Base-by-base conservation (phyloP, 2,888 invertebrate species). In the Cephalotes varians region DNA sequence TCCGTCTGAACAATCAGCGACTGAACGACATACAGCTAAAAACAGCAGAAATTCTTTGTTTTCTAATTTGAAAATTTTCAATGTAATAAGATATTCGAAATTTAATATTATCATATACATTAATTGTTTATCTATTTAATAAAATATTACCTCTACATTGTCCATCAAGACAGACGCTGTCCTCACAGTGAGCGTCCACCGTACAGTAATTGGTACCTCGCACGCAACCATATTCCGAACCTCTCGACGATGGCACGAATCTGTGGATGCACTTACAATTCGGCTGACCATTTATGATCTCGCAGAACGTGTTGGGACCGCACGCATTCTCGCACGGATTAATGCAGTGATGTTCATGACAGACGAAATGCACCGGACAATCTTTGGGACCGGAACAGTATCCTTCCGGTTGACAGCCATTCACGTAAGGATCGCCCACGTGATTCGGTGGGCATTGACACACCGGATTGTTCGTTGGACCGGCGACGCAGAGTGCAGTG, bases 261-360 rank as follows among this genome's bases (percentile, higher is more conserved):
- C 96, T 97, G 34, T 96, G 95, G 1, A 97, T 96, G 90, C 98
- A 98, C 67, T 96, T 95, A 93, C 98, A 98, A n/a, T 97, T 95
- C 0, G 98, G 96, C 93, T 97, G 96, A 89, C 97, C 96, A 85
- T 97, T 96, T 54, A 97, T 95, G n/a, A 98, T 96, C 92, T 96
- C 97, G 91, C 98, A 98, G 18, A 97, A 93, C 1, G 98, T 96
- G 94, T 98, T 98, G 0, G 96, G 95, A 5, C 98, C 98, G 93
- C 98, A 98, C 10, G 97, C 96, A 89, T 96, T 96, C 87, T 97
- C 97, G 92, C 98, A 98, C 0, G 98, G 98, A 95, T 98, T 97
- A 6, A 97, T 94, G 92, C 98, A 98, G 64, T 96, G 96, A 72
- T 97, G 96, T 82, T 96, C 95, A 60, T 96, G 95, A 92, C 98